Percentiles rank a stretch among this genome's conserved stretches.
These are phyloP conservation scores for Camelus dromedarius DNA, from an alignment of 2,113 vertebrate species.

Conservation along the genomic window DNA sequence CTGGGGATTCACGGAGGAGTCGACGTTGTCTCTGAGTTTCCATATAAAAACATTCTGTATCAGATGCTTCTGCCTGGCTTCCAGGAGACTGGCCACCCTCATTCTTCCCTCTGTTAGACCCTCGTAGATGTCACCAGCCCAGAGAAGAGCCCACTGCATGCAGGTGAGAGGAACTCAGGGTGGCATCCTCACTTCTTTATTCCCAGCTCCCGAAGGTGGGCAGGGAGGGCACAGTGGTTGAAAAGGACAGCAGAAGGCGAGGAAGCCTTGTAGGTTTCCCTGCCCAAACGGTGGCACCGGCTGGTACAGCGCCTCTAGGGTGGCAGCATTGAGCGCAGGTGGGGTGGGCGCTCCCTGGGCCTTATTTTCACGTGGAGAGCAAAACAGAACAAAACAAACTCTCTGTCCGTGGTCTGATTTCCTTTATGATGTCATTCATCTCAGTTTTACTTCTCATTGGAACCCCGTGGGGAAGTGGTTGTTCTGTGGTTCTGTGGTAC, in stretches of 20 bases:
- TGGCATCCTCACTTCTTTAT: background rate
- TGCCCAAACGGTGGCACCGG: rapidly evolving
- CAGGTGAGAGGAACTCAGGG: background rate
- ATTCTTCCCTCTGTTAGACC: background rate
- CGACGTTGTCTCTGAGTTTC: background rate
- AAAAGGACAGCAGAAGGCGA: rapidly evolving
- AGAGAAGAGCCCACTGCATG: background rate
- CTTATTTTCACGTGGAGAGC: background rate
- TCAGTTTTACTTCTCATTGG: background rate
- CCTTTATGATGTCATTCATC: background rate
- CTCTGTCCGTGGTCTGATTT: background rate
- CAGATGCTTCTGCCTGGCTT: background rate
- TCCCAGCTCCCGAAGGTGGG: background rate
- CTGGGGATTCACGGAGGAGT: background rate
- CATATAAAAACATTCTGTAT: conserved; percentile 55
- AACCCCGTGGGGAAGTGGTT: background rate
- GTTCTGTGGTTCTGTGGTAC: background rate
- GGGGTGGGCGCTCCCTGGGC: background rate
- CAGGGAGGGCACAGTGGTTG: rapidly evolving
- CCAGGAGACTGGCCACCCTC: background rate
- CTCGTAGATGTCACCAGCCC: background rate
- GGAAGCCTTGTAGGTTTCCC: background rate
- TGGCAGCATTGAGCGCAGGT: rapidly evolving
- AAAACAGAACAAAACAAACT: background rate
- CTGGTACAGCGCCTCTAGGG: background rate